Base-by-base conservation (phyloP, 2,113 vertebrate genomes). In the Oryzias woworae region DNA sequence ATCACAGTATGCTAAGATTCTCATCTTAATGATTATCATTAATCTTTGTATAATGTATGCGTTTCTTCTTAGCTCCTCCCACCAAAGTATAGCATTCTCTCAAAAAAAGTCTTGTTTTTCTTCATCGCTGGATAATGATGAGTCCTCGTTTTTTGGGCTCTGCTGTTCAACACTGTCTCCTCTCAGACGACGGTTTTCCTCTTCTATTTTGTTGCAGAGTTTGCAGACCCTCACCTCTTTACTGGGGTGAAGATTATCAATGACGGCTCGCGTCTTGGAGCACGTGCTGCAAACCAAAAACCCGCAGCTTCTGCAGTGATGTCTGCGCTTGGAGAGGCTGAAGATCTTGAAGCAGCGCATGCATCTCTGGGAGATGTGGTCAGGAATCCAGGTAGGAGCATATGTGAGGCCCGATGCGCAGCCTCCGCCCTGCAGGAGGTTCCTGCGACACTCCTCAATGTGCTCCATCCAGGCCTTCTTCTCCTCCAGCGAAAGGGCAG, bases 301-400 rank as follows among this genome's bases (percentile, higher is more conserved):
- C 80, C 96, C 95, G 0, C 96, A 97, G 53, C 91, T 89, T 16
- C 95, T 90, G 87, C 96, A 98, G 88, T 98, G 96, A 85, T 98
- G 95, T 44, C 93, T 86, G 0, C 95, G 92, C 0, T 90, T 92
- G 58, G 93, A 86, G 0, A 89, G n/a, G 0, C 80, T 92, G 86
- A 98, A 98, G 50, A 89, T 93, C 1, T 78, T 82, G 0, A 90
- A 88, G 90, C 96, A 98, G 77, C 95, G 94, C 95, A 98, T 95
- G 87, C 96, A 98, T 73, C 94, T 94, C 66, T 92, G 90, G 0
- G 95, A 93, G 0, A 92, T 94, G 16, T 69, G 83, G 85, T 98
- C 94, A 0, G 95, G 96, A 69, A 98, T 92, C 96, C 95, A 97
- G 23, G 93, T 89, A 0, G 92, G 90, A 0, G 96, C 96, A 0